These are phyloP conservation scores for Drosophila recens DNA, from an alignment of 2,888 invertebrate genomes.

Conservation along the genomic window DNA sequence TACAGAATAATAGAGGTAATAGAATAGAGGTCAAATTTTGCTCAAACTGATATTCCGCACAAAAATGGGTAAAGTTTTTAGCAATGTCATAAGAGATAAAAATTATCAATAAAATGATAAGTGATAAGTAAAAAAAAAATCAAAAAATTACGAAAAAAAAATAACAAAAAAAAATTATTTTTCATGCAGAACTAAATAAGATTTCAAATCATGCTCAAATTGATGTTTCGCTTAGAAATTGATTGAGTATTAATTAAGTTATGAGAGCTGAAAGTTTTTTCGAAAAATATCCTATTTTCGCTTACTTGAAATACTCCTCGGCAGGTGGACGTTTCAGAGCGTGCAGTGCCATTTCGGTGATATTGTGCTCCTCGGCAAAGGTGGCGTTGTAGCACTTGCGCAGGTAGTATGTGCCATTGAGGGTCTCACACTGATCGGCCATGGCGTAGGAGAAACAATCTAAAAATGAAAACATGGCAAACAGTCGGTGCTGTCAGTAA, in stretches of 20 bases:
- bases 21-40: too few species aligned
- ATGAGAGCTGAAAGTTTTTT: not conserved
- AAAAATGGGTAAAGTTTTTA: too few species aligned
- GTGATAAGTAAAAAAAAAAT: not conserved
- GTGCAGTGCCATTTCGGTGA: constrained; percentile 86
- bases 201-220: not conserved
- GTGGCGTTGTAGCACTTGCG: constrained; percentile 88
- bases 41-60: too few species aligned
- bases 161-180: not conserved
- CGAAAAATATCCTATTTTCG: constrained; percentile 4
- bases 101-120: not conserved
- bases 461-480: constrained; percentile 84
- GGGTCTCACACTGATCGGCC: constrained; percentile 87
- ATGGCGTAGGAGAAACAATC: constrained; percentile 90
- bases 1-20: too few species aligned
- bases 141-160: not conserved
- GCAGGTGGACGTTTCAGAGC: constrained; percentile 89
- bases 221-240: not conserved
- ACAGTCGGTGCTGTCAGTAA: constrained; percentile 30
- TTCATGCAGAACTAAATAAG: not conserved
- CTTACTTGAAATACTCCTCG: constrained; percentile 91
- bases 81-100: not conserved
- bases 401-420: constrained; percentile 89
- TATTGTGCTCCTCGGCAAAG: constrained; percentile 86
- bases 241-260: not conserved